Percentiles rank a stretch among this genome's conserved stretches.
Evolutionary conservation across 2,113 vertebrate genomes (phyloP).

Genomic region (Muntiacus muntjak): DNA sequence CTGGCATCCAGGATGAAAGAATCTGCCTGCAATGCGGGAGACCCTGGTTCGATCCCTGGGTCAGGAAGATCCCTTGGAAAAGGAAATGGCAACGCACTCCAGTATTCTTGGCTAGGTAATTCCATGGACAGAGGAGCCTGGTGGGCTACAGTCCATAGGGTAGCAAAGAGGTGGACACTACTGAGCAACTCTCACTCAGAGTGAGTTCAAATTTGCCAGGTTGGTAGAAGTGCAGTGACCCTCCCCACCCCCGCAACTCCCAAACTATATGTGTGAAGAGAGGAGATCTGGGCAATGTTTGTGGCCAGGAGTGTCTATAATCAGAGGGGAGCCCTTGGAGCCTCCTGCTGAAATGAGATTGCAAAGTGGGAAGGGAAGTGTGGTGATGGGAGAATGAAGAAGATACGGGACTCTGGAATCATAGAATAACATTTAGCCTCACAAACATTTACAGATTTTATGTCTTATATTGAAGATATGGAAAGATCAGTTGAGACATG

Average conservation of each 20-base stretch:
- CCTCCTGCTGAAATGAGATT: background rate
- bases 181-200: background rate
- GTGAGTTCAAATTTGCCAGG: background rate
- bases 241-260: accelerated
- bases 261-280: background rate
- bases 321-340: background rate
- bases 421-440: background rate
- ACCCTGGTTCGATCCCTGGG: accelerated
- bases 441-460: background rate
- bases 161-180: background rate
- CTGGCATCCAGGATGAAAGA: background rate
- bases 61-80: background rate
- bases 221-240: background rate
- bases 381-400: background rate
- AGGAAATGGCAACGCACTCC: background rate
- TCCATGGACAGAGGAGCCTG: background rate
- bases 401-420: background rate
- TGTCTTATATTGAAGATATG: background rate
- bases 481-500: background rate
- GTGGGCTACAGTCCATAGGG: background rate
- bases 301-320: background rate
- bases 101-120: background rate
- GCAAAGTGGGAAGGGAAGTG: background rate
- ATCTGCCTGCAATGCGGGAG: background rate
- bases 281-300: background rate